Conservation (phyloP, 2,113 vertebrate species). For the Geococcyx californianus region DNA sequence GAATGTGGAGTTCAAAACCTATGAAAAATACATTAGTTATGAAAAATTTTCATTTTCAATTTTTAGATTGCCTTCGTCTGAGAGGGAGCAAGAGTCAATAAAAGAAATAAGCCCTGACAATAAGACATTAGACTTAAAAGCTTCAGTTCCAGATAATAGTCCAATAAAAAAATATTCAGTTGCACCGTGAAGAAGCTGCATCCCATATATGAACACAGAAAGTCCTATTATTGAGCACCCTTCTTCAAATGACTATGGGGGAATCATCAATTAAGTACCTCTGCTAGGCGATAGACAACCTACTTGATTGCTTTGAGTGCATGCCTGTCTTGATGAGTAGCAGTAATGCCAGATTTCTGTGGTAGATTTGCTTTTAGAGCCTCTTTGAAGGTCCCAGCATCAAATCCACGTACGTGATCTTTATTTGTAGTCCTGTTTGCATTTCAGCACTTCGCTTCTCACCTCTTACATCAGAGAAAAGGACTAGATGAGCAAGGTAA, state of each 20-base stretch:
- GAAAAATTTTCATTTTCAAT: background rate
- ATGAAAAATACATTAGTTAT: background rate
- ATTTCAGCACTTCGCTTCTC: background rate
- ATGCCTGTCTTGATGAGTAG: background rate
- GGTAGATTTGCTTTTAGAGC: background rate
- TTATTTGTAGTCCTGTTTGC: background rate
- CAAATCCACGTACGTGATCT: background rate
- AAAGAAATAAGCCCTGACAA: background rate
- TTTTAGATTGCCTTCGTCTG: background rate
- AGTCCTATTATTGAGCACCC: background rate
- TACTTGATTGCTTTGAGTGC: background rate
- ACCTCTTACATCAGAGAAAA: background rate
- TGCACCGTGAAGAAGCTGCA: background rate
- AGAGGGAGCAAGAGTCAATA: background rate
- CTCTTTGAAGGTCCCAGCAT: background rate
- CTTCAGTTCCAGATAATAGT: background rate
- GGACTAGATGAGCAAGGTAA: slow-evolving; percentile 6
- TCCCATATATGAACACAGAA: background rate
- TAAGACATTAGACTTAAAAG: background rate
- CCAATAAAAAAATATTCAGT: background rate
- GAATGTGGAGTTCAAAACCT: background rate
- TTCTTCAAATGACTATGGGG: background rate
- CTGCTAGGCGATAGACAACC: background rate
- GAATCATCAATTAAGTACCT: background rate
- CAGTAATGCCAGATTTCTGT: background rate